Percentiles rank a stretch among this genome's conserved stretches.
phyloP scores from a whole-genome alignment of 2,113 vertebrate genomes.

The Bos javanicus region DNA sequence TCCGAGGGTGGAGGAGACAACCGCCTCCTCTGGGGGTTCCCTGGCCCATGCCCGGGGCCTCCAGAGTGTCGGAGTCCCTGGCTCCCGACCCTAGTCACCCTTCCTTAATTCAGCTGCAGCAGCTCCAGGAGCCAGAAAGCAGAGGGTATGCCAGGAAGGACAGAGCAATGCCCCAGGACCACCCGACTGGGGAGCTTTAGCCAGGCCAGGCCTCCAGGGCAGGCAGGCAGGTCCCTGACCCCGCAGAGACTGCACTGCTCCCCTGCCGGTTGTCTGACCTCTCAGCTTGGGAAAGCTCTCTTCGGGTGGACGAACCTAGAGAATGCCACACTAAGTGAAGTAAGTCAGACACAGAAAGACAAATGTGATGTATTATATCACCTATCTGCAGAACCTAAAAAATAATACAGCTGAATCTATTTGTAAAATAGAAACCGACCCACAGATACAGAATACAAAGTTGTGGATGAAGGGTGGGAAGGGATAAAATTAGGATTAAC shows the following conservation, averaged over 20 bases:
- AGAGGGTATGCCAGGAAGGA: not conserved
- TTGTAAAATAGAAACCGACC: not conserved
- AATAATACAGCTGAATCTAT: not conserved
- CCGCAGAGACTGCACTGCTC: not conserved
- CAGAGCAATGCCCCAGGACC: not conserved
- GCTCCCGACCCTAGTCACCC: not conserved
- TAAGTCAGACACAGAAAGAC: not conserved
- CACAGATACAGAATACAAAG: not conserved
- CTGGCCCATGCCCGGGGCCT: not conserved
- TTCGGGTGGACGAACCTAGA: not conserved
- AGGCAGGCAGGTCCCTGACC: not conserved
- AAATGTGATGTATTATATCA: not conserved
- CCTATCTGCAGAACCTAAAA: not conserved
- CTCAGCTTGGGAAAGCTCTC: not conserved
- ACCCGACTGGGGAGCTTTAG: not conserved
- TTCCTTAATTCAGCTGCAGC: not conserved
- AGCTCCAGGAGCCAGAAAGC: not conserved
- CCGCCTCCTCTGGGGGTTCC: not conserved
- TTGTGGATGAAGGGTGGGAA: not conserved
- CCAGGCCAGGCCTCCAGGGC: not conserved
- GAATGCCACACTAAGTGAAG: not conserved
- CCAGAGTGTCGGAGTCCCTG: not conserved
- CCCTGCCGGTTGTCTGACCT: not conserved
- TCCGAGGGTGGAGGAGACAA: not conserved
- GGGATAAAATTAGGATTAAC: not conserved